Conservation (phyloP, 2,797 vertebrate genomes). For the Platyrinchus mystaceus region DNA sequence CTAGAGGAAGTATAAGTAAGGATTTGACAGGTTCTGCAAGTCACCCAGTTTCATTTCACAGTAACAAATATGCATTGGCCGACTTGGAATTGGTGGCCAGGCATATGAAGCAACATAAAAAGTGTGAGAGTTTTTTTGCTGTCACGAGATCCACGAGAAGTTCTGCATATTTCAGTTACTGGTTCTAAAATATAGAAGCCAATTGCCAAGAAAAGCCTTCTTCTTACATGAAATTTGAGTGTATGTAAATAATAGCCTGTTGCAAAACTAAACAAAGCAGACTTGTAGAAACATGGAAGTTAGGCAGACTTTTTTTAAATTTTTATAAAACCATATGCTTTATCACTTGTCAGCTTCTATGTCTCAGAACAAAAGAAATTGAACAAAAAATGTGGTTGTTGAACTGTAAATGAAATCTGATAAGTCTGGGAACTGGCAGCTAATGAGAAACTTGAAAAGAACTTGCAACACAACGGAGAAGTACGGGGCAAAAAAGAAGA, state of each 20-base stretch:
- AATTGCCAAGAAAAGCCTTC: not conserved
- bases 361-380: not conserved
- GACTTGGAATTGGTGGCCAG: not conserved
- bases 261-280: not conserved
- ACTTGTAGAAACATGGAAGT: not conserved
- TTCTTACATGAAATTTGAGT: not conserved
- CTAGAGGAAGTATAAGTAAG: not conserved
- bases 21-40: not conserved
- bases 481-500: not conserved
- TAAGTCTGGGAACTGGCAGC: not conserved
- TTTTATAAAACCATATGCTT: not conserved
- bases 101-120: not conserved
- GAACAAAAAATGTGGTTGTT: not conserved
- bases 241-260: not conserved
- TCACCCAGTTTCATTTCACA: not conserved
- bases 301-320: not conserved
- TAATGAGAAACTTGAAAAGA: not conserved
- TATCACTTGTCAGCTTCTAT: not conserved
- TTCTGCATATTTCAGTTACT: not conserved
- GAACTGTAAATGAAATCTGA: not conserved
- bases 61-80: not conserved
- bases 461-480: accelerated
- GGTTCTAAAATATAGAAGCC: not conserved
- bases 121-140: not conserved
- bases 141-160: not conserved